These are phyloP conservation scores for Cardiocondyla obscurior DNA, from an alignment of 1,140 invertebrate species.

Conservation along the genomic window DNA sequence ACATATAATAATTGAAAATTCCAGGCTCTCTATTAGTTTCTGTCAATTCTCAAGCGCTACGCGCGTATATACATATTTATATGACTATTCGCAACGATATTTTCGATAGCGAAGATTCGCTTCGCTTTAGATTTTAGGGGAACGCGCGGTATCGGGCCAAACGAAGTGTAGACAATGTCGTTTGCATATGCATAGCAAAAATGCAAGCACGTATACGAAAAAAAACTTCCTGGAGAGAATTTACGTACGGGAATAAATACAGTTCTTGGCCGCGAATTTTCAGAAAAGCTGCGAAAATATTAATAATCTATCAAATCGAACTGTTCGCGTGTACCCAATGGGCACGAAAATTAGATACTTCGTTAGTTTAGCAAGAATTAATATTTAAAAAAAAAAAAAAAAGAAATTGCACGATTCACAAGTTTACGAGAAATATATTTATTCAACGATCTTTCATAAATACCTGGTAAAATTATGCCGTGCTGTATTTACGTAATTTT, in stretches of 20 bases:
- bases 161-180: constrained; percentile 36
- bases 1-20: background rate
- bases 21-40: background rate
- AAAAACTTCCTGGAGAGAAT: constrained; percentile 11
- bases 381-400: background rate
- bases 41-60: background rate
- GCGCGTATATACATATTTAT: background rate
- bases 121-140: constrained; percentile 26
- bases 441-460: background rate
- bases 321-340: background rate
- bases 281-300: background rate
- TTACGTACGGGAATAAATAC: constrained; percentile 10
- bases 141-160: constrained; percentile 30
- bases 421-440: background rate
- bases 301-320: background rate
- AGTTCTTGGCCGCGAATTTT: constrained; percentile 15
- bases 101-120: background rate
- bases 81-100: background rate
- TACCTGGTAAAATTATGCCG: background rate
- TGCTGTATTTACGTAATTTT: background rate
- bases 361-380: background rate
- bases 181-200: constrained; percentile 26
- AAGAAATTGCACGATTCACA: background rate
- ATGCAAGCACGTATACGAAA: constrained; percentile 18
- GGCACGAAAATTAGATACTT: background rate